phyloP scores from a whole-genome alignment of 1,140 invertebrate genomes.

The Solen grandis region DNA sequence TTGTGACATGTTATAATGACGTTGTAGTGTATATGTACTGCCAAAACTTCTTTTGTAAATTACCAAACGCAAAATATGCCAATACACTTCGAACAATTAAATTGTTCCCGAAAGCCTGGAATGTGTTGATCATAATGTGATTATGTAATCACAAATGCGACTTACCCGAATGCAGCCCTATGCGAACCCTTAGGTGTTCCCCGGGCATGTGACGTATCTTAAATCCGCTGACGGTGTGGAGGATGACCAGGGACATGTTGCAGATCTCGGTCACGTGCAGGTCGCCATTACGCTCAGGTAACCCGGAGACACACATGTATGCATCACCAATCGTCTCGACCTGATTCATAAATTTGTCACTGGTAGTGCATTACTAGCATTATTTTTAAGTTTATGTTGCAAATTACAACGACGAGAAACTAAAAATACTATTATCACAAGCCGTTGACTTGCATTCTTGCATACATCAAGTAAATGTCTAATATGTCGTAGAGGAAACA shows the following conservation, averaged over 20 bases:
- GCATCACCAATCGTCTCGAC: conserved; percentile 91
- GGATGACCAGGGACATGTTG: conserved; percentile 93
- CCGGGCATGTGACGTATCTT: conserved; percentile 89
- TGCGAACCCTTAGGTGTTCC: conserved; percentile 91
- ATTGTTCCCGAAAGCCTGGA: too few species aligned
- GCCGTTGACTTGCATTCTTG: too few species aligned
- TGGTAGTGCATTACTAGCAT: too few species aligned
- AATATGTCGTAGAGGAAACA: too few species aligned
- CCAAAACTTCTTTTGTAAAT: neutral
- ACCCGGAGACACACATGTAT: conserved; percentile 94
- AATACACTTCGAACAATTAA: too few species aligned
- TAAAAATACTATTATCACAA: neutral
- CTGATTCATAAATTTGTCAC: too few species aligned
- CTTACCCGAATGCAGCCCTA: conserved; percentile 93
- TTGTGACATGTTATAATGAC: too few species aligned
- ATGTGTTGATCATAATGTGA: neutral
- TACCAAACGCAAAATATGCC: neutral
- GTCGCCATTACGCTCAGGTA: conserved; percentile 89
- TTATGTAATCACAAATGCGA: too few species aligned
- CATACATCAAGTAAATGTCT: too few species aligned
- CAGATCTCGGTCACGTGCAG: conserved; percentile 90
- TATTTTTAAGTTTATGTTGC: too few species aligned
- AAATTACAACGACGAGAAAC: too few species aligned
- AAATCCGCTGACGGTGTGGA: conserved; percentile 91
- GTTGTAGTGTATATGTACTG: neutral